phyloP scores from a whole-genome alignment of 2,888 invertebrate genomes.

The Spisula solida region DNA sequence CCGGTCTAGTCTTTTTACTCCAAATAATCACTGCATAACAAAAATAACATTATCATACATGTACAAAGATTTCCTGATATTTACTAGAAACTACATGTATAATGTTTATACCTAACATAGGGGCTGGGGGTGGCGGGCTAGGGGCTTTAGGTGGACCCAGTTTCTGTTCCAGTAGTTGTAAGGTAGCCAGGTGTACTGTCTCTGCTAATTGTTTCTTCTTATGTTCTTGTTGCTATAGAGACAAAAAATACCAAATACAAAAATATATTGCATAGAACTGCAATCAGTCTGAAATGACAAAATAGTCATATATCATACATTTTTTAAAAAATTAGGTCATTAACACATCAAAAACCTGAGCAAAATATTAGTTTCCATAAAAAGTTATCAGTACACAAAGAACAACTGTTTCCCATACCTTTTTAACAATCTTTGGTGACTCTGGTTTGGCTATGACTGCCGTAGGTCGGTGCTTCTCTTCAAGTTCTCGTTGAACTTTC shows the following conservation, averaged over 20 bases:
- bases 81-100: background rate
- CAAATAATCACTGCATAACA: too few species aligned
- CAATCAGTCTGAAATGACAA: background rate
- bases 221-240: constrained; percentile 46
- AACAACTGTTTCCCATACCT: constrained; percentile 38
- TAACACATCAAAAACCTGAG: too few species aligned
- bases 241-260: background rate
- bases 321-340: too few species aligned
- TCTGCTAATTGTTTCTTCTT: constrained; percentile 80
- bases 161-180: constrained; percentile 81
- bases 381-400: too few species aligned
- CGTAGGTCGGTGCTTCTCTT: constrained; percentile 74
- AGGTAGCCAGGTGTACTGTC: constrained; percentile 79
- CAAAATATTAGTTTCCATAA: too few species aligned
- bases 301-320: too few species aligned
- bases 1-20: too few species aligned
- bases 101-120: constrained; percentile 27
- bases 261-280: background rate
- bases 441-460: constrained; percentile 72
- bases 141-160: constrained; percentile 67
- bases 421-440: constrained; percentile 71
- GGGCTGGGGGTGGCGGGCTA: constrained; percentile 54
- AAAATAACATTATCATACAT: too few species aligned
- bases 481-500: constrained; percentile 79
- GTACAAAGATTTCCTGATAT: background rate